Conservation (phyloP, 2,797 vertebrate genomes). For the Chiroxiphia lanceolata region DNA sequence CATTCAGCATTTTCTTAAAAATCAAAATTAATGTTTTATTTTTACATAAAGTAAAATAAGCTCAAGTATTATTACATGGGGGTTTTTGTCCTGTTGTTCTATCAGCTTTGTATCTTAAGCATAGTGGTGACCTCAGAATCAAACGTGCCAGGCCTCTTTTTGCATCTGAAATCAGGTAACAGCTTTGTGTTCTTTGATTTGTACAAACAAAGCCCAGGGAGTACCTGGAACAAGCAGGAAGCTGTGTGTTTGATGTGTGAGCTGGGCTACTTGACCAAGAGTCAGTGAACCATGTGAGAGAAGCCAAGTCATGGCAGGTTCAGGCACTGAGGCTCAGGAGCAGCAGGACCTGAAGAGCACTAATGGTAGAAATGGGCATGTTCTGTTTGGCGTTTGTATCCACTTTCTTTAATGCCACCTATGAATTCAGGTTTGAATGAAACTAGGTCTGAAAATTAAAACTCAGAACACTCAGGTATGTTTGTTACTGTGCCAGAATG, state of each 20-base stretch:
- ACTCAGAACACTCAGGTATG: not conserved
- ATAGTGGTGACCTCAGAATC: not conserved
- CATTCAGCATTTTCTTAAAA: not conserved
- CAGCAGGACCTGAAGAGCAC: accelerated
- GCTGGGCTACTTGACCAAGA: not conserved
- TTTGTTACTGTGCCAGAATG: not conserved
- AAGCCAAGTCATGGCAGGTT: not conserved
- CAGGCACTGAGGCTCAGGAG: not conserved
- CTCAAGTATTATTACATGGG: not conserved
- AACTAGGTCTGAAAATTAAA: not conserved
- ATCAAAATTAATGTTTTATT: not conserved
- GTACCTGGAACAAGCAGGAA: not conserved
- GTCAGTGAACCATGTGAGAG: not conserved
- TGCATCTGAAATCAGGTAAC: not conserved
- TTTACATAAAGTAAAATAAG: not conserved
- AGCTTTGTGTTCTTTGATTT: not conserved
- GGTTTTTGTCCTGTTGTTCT: accelerated
- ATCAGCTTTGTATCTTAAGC: not conserved
- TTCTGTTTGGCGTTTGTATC: not conserved
- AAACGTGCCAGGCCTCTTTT: not conserved
- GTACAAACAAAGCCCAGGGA: not conserved
- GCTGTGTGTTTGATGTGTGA: not conserved
- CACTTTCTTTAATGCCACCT: not conserved
- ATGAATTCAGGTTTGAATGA: not conserved
- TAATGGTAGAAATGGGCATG: not conserved